phyloP scores from a whole-genome alignment of 2,113 vertebrate species.

The Dasypus novemcinctus region DNA sequence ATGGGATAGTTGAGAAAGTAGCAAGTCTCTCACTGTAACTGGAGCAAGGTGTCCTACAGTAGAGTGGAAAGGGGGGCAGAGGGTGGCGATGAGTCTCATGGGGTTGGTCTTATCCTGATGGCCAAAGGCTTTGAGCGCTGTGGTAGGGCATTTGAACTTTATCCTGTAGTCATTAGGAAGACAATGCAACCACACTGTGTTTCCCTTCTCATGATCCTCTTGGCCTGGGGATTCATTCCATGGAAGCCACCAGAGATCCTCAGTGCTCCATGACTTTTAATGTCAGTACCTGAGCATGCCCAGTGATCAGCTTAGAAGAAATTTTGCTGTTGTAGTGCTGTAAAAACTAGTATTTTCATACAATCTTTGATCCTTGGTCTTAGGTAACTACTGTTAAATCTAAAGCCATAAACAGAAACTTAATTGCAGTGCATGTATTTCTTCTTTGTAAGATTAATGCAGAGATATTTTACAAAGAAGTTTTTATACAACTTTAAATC shows the following conservation, averaged over 20 bases:
- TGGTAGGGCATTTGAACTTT: not conserved
- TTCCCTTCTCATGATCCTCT: not conserved
- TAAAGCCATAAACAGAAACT: slow-evolving; percentile 68
- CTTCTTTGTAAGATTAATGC: slow-evolving; percentile 74
- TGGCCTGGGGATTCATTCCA: accelerated
- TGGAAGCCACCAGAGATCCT: not conserved
- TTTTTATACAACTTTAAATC: slow-evolving; percentile 56
- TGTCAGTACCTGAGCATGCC: not conserved
- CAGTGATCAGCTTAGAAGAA: not conserved
- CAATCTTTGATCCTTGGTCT: not conserved
- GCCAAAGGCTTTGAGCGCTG: not conserved
- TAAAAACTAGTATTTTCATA: not conserved
- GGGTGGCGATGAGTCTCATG: not conserved
- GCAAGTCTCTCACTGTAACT: not conserved
- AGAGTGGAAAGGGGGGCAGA: not conserved
- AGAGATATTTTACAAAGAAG: slow-evolving; percentile 67
- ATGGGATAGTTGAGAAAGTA: not conserved
- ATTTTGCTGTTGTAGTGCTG: not conserved
- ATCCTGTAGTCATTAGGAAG: not conserved
- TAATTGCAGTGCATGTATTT: slow-evolving; percentile 66
- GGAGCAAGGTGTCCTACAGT: not conserved
- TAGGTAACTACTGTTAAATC: not conserved
- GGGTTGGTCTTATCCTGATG: not conserved
- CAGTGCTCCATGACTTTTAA: not conserved
- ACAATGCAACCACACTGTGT: accelerated